A percentile compares a stretch with the other conserved stretches of the same genome.
These are phyloP conservation scores for Nebria brevicollis DNA, from an alignment of 2,888 invertebrate genomes.

Conservation along the genomic window DNA sequence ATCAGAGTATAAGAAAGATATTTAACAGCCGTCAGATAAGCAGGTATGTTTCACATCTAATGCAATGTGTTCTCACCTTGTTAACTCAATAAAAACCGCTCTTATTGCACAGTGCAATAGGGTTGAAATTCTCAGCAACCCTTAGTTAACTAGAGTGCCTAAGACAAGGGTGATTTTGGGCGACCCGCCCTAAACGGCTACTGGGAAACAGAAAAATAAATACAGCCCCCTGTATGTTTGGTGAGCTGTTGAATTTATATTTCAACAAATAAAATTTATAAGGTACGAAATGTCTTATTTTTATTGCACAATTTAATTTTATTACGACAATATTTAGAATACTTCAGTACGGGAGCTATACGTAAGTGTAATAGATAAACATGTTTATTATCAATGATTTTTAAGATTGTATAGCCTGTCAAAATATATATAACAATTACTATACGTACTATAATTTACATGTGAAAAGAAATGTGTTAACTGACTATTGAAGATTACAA, in stretches of 20 bases:
- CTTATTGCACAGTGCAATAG: not conserved
- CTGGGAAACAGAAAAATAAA: slow-evolving; percentile 19
- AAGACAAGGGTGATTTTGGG: not conserved
- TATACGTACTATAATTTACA: too few species aligned
- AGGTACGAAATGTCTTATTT: slow-evolving; percentile 33
- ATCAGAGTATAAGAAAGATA: not conserved
- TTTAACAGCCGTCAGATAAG: slow-evolving; percentile 28
- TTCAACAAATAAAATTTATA: slow-evolving; percentile 36
- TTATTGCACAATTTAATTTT: slow-evolving; percentile 23
- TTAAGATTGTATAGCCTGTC: slow-evolving; percentile 19
- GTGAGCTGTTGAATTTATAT: slow-evolving; percentile 29
- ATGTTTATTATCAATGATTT: not conserved
- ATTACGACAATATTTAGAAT: slow-evolving; percentile 29
- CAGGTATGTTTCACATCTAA: slow-evolving; percentile 41
- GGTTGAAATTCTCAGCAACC: not conserved
- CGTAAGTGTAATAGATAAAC: not conserved
- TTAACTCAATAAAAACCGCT: not conserved
- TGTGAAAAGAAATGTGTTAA: too few species aligned
- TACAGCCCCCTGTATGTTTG: slow-evolving; percentile 17
- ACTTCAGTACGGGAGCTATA: slow-evolving; percentile 31
- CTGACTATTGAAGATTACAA: too few species aligned
- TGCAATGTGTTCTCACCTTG: not conserved
- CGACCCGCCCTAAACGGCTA: slow-evolving; percentile 21
- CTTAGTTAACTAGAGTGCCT: slow-evolving; percentile 5
- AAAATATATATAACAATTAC: slow-evolving; percentile 24